Percentiles rank a stretch among this genome's conserved stretches.
phyloP scores from a whole-genome alignment of 2,888 invertebrate species.

The Oscheius onirici region DNA sequence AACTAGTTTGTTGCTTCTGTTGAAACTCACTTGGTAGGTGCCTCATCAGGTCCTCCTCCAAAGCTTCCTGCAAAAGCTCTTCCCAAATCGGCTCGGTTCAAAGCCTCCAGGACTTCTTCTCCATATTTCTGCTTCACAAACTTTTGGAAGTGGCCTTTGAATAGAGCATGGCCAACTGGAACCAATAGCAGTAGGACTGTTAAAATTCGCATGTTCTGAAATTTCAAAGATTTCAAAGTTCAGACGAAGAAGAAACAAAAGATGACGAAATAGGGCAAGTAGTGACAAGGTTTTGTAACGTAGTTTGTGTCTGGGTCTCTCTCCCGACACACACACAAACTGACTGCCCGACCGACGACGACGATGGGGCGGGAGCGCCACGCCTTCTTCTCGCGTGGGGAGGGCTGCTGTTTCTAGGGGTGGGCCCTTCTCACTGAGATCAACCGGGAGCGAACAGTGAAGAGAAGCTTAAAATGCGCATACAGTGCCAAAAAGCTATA shows the following conservation, averaged over 20 bases:
- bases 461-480: neutral
- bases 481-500: constrained; percentile 16
- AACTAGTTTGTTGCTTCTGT: neutral
- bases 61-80: constrained; percentile 15
- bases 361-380: neutral
- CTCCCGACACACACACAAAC: too few species aligned
- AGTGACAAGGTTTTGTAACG: too few species aligned
- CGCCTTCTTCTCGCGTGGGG: constrained; percentile 23
- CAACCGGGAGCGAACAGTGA: constrained; percentile 14
- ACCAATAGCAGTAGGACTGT: neutral
- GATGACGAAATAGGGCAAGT: too few species aligned
- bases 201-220: constrained; percentile 5
- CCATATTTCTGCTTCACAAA: constrained; percentile 15
- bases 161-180: constrained; percentile 1
- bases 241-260: too few species aligned
- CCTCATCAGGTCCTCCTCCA: constrained; percentile 18
- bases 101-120: neutral
- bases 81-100: constrained; percentile 22
- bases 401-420: too few species aligned
- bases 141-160: constrained; percentile 17
- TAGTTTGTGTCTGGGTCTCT: too few species aligned
- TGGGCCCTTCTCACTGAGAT: constrained; percentile 1
- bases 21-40: constrained; percentile 14
- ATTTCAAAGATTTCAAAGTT: neutral
- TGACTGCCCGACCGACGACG: neutral